These are phyloP conservation scores for Pectinophora gossypiella DNA, from an alignment of 1,140 invertebrate genomes.

Conservation along the genomic window DNA sequence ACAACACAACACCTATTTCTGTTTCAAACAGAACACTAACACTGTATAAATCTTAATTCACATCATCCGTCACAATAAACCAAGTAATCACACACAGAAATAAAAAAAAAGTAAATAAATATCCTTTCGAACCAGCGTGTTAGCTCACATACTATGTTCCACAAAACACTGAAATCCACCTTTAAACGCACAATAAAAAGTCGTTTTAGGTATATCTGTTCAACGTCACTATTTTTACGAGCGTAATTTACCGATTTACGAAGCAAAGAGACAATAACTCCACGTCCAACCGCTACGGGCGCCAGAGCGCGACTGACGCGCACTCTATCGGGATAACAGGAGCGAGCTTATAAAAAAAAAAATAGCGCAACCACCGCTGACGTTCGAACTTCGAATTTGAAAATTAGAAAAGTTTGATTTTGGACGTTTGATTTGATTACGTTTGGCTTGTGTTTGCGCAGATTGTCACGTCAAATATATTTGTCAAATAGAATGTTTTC, in stretches of 20 bases:
- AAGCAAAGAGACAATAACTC: not conserved
- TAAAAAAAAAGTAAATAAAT: slow-evolving; percentile 10
- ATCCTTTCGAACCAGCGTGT: not conserved
- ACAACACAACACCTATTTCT: slow-evolving; percentile 3
- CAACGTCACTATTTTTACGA: slow-evolving; percentile 23
- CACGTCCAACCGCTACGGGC: slow-evolving; percentile 17
- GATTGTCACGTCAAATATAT: no score
- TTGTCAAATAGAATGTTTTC: no score
- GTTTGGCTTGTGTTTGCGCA: no score
- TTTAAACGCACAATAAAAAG: no score
- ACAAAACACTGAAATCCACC: slow-evolving; percentile 27
- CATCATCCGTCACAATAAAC: slow-evolving; percentile 10
- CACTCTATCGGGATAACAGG: not conserved
- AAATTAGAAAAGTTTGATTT: no score
- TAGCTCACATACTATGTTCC: slow-evolving; percentile 11
- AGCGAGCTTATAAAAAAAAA: no score
- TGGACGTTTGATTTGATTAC: no score
- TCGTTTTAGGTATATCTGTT: no score
- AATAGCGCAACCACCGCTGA: no score
- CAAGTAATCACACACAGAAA: slow-evolving; percentile 15
- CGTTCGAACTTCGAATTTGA: no score
- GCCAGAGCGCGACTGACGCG: slow-evolving; percentile 30
- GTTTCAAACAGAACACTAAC: not conserved
- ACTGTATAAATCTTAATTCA: not conserved
- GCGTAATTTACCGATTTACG: slow-evolving; percentile 14